Base-by-base conservation (phyloP, 2,888 invertebrate species). In the Operophtera brumata region DNA sequence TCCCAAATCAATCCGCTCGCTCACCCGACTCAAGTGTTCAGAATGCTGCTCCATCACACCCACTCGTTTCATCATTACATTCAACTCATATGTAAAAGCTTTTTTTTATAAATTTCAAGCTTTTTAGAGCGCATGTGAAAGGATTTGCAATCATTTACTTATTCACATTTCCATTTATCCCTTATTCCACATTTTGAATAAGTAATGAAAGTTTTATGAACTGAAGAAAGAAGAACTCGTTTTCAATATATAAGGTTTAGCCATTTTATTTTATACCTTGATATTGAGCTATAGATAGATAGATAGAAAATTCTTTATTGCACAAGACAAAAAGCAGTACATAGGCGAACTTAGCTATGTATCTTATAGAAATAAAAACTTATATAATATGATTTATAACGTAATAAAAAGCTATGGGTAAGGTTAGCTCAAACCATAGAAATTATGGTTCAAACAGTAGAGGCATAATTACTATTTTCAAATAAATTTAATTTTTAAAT, bases 131-230 rank as follows among this genome's bases (percentile, higher is more conserved):
- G 41, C 14, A 14, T 11, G 37, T 41, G 53, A 47, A 57, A 34
- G 43, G 40, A 54, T 47, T 12, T 51, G 61, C 49, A 53, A 53
- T 57, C 47, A 46, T 47, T 62, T 36, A 40, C 48, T 54, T 45
- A 57, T 54, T 53, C 43, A 32, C 13, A 43, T 55, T 44, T 36
- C 55, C 52, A 59, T 55, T 55, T 46, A 60, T 57, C 40, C 47
- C 51, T 45, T 40, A 48, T 48, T 57, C 41, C 35, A 56, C 51
- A 45, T 40, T n/a, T 51, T 50, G 51, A 59, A 57, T 57, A 61
- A 57, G 54, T 57, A 57, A 53, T 57, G 54, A 52, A 47, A 52
- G 32, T 53, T 57, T 54, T 53, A 57, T 51, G 50, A 54, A 52
- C 41, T 47, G 41, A 53, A 48, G 30, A 41, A 54, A 34, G 51